Conservation (phyloP, 2,888 invertebrate species). For the Apotomis capreana region DNA sequence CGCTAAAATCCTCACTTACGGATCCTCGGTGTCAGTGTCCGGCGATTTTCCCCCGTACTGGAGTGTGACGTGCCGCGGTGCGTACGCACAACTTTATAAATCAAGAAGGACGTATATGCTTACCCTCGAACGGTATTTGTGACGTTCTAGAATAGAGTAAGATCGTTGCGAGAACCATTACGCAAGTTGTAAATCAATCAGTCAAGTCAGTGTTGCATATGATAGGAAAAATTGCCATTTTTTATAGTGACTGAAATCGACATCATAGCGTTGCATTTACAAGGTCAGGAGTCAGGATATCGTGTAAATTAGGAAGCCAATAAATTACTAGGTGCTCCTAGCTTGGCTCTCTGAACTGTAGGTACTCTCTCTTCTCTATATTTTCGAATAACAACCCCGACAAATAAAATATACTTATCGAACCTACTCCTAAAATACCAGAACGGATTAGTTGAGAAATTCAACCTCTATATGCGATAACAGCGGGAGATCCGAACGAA, state of each 20-base stretch:
- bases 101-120: neutral
- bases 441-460: too few species aligned
- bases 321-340: too few species aligned
- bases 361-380: too few species aligned
- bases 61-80: constrained; percentile 23
- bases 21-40: constrained; percentile 17
- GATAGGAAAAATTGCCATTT: neutral
- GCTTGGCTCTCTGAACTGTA: too few species aligned
- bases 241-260: neutral
- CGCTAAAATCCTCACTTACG: neutral
- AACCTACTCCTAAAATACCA: too few species aligned
- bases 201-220: neutral
- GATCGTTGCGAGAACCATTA: constrained; percentile 8
- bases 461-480: too few species aligned
- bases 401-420: too few species aligned
- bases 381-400: too few species aligned
- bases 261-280: too few species aligned
- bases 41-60: constrained; percentile 20
- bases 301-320: too few species aligned
- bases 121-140: neutral
- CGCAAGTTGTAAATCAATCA: constrained; percentile 10
- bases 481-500: too few species aligned
- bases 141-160: neutral
- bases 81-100: neutral
- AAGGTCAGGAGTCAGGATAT: too few species aligned